Percentiles rank a stretch among this genome's conserved stretches.
Conservation (phyloP, 23 tunicate genomes). For the Diplosoma virens region DNA sequence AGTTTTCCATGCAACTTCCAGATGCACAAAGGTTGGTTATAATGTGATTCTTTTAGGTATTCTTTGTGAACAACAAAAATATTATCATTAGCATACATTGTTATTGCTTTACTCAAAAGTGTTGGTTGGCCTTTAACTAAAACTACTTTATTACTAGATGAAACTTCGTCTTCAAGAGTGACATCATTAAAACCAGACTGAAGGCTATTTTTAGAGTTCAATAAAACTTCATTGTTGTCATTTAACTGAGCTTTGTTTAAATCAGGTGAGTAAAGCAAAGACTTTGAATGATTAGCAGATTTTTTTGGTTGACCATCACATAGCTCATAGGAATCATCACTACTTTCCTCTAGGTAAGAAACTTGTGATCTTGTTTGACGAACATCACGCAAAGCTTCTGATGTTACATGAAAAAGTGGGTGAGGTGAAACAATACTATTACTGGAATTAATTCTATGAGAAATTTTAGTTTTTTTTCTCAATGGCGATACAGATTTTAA, state of each 20-base stretch:
- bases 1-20: constrained; percentile 8
- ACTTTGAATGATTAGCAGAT: too few relatives aligned
- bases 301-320: constrained; percentile 17
- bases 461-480: too few relatives aligned
- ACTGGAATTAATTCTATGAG: too few relatives aligned
- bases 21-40: neutral
- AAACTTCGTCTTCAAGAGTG: too few relatives aligned
- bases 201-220: too few relatives aligned
- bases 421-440: too few relatives aligned
- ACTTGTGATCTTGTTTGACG: neutral
- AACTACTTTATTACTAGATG: constrained; percentile 3
- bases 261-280: too few relatives aligned
- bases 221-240: too few relatives aligned
- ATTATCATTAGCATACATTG: neutral
- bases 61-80: neutral
- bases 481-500: too few relatives aligned
- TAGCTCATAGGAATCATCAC: constrained; percentile 10
- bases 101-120: neutral
- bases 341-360: neutral
- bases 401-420: too few relatives aligned
- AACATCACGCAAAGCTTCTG: neutral
- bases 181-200: too few relatives aligned
- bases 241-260: too few relatives aligned
- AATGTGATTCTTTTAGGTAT: neutral
- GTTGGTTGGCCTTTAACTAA: constrained; percentile 16